A percentile compares a stretch with the other conserved stretches of the same genome.
phyloP scores from a whole-genome alignment of 2,888 invertebrate genomes.

The Odontocerum albicorne region DNA sequence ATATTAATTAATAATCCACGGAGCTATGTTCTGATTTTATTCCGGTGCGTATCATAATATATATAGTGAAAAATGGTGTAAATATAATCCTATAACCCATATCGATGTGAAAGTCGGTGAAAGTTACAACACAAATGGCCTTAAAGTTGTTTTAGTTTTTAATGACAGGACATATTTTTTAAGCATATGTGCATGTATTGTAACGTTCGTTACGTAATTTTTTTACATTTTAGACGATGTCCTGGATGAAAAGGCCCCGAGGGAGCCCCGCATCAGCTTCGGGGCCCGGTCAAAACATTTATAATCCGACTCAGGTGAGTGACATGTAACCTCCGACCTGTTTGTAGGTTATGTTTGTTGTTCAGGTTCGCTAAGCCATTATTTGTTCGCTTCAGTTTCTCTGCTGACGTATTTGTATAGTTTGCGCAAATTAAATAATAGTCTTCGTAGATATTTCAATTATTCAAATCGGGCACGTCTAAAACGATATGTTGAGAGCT shows the following conservation, averaged over 20 bases:
- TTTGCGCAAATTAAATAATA: too few relatives aligned
- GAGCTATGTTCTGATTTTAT: constrained; percentile 42
- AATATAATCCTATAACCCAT: too few relatives aligned
- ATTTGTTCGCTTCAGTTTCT: not conserved
- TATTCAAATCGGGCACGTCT: too few relatives aligned
- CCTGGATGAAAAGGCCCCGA: constrained; percentile 53
- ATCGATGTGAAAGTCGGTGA: constrained; percentile 47
- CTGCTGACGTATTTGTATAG: constrained; percentile 17
- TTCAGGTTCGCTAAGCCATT: constrained; percentile 5
- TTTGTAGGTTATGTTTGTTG: constrained; percentile 31
- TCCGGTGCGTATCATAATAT: not conserved
- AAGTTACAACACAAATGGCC: constrained; percentile 42
- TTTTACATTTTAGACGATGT: constrained; percentile 48
- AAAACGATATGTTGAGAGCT: too few relatives aligned
- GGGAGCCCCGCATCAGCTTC: constrained; percentile 43
- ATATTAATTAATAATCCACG: constrained; percentile 22
- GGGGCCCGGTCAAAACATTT: constrained; percentile 40
- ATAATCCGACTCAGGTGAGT: constrained; percentile 49
- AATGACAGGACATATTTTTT: constrained; percentile 28
- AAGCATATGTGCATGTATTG: constrained; percentile 42
- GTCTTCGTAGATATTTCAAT: too few relatives aligned
- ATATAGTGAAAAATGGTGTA: not conserved
- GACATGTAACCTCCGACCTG: constrained; percentile 39
- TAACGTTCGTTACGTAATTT: constrained; percentile 50
- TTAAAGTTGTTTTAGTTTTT: constrained; percentile 16